Evolutionary conservation across 1,140 invertebrate genomes (phyloP).

Genomic region (Aethina tumida): DNA sequence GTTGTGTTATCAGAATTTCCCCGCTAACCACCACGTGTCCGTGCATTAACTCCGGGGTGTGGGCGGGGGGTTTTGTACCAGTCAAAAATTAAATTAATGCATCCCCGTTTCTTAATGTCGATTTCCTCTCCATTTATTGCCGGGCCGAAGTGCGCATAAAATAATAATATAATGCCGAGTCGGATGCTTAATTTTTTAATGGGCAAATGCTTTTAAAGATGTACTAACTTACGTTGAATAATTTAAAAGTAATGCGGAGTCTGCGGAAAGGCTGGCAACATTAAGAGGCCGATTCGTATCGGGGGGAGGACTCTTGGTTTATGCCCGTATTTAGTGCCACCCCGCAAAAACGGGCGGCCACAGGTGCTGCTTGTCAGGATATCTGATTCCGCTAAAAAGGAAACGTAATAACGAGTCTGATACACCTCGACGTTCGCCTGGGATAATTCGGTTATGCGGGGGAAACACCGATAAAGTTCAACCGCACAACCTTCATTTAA

Average conservation of each 20-base stretch:
- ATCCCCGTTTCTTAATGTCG: constrained; percentile 15
- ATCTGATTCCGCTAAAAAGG: constrained; percentile 12
- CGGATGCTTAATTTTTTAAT: constrained; percentile 37
- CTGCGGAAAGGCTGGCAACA: constrained; percentile 13
- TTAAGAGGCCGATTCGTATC: constrained; percentile 11
- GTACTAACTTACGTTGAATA: constrained; percentile 34
- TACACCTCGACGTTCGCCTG: too few species aligned
- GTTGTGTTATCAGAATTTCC: too few species aligned
- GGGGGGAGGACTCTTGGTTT: background rate
- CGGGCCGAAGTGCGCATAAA: constrained; percentile 34
- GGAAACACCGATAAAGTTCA: too few species aligned
- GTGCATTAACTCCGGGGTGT: too few species aligned
- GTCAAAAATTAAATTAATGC: too few species aligned
- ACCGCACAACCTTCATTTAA: too few species aligned
- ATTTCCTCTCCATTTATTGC: constrained; percentile 31
- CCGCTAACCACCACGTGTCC: too few species aligned
- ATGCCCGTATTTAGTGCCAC: background rate
- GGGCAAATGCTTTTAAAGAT: constrained; percentile 38
- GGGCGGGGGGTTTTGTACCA: too few species aligned
- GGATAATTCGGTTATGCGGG: too few species aligned
- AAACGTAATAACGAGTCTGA: too few species aligned
- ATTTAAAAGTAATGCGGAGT: constrained; percentile 34
- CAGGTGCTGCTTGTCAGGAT: constrained; percentile 13
- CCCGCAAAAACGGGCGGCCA: too few species aligned
- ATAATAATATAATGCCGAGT: constrained; percentile 35